Percentiles rank a stretch among this genome's conserved stretches.
Evolutionary conservation across 2,888 invertebrate species (phyloP).

Genomic region (Ophion ellenae): DNA sequence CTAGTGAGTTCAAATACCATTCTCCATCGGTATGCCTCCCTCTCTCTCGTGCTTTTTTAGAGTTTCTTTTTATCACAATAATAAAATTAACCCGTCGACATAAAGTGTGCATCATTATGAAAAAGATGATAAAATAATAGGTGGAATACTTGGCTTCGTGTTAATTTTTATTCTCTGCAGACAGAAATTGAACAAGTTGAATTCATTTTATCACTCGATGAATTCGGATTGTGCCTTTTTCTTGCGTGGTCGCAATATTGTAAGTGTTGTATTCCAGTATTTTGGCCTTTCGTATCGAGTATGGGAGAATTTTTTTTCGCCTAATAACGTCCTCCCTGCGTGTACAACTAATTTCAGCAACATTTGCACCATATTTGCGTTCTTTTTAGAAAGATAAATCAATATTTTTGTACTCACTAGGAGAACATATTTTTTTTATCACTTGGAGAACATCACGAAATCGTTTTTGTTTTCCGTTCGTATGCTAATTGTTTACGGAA

Average conservation of each 20-base stretch:
- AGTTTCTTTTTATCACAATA: neutral
- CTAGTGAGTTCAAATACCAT: constrained; percentile 30
- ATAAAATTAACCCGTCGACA: neutral
- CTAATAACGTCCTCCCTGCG: neutral
- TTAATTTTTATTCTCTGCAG: neutral
- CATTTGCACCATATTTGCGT: no score
- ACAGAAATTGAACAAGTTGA: neutral
- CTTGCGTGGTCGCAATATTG: neutral
- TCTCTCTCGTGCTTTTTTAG: neutral
- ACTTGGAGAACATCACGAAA: no score
- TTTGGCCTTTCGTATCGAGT: neutral
- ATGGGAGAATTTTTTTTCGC: neutral
- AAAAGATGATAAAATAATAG: constrained; percentile 10
- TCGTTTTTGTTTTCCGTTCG: neutral
- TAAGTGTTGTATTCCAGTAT: neutral
- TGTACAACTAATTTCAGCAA: no score
- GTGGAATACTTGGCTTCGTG: neutral
- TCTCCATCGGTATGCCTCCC: neutral
- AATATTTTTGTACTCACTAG: no score
- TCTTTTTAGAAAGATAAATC: no score
- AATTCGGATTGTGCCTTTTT: neutral
- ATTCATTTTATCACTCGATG: neutral
- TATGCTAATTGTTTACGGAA: neutral
- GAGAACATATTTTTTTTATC: no score
- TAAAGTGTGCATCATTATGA: neutral